A percentile compares a stretch with the other conserved stretches of the same genome.
Evolutionary conservation across 30 jellyfish, hydroid and myxozoan genomes (phyloP).

Genomic region (Nemopilema nomurai): DNA sequence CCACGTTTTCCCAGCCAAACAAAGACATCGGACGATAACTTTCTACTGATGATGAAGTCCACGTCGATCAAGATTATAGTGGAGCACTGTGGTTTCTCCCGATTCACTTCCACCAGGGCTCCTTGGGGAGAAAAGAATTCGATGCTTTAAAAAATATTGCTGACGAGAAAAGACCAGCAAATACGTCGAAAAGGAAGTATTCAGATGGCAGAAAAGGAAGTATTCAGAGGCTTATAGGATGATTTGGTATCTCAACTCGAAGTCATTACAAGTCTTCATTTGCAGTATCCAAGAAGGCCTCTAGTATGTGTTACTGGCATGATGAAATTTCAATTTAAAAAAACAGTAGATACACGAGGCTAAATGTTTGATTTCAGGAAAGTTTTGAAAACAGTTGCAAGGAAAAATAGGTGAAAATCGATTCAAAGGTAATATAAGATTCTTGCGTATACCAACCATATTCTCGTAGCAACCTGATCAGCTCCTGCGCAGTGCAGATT

Average conservation of each 20-base stretch:
- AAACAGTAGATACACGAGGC: not conserved
- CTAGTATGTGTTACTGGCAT: too few species aligned
- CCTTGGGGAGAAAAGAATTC: constrained; percentile 71
- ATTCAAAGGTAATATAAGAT: too few species aligned
- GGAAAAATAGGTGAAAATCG: too few species aligned
- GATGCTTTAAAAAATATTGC: too few species aligned
- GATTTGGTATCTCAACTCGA: not conserved
- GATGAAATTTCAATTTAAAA: too few species aligned
- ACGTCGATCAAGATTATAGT: constrained; percentile 70
- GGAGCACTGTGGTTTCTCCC: constrained; percentile 16
- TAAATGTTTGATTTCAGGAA: too few species aligned
- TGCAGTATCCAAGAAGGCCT: too few species aligned
- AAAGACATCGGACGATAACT: constrained; percentile 61
- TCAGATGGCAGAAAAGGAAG: not conserved
- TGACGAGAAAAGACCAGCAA: not conserved
- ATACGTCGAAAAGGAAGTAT: not conserved
- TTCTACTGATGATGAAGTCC: constrained; percentile 64
- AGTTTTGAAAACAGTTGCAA: too few species aligned
- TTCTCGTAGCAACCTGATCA: constrained; percentile 19
- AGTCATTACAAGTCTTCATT: too few species aligned
- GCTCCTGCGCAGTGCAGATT: constrained; percentile 56
- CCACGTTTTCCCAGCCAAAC: constrained; percentile 88
- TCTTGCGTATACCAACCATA: too few species aligned
- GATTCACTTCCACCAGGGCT: constrained; percentile 33
- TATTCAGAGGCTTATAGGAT: not conserved